phyloP scores from a whole-genome alignment of 2,113 vertebrate genomes.

The Sinocyclocheilus grahami region DNA sequence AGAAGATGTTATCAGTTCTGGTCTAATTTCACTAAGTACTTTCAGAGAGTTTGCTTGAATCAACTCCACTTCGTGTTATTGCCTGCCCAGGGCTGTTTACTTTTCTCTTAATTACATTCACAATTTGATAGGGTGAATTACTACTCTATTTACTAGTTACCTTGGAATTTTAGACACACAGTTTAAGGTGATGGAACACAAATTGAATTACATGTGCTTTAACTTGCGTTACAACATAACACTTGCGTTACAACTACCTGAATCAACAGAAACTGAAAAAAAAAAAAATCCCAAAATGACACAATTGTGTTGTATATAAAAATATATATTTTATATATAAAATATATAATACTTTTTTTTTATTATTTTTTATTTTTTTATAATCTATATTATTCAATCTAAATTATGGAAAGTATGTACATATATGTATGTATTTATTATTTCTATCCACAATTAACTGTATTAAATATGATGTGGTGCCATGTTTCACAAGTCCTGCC shows the following conservation, averaged over 20 bases:
- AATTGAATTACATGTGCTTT: conserved; percentile 33
- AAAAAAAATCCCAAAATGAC: background rate
- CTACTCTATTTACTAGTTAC: conserved; percentile 39
- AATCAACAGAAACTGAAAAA: background rate
- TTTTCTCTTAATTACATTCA: conserved; percentile 54
- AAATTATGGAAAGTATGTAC: no score
- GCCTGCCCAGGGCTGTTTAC: conserved; percentile 55
- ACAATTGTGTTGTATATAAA: background rate
- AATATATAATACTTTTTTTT: no score
- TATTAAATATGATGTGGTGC: background rate
- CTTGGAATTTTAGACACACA: conserved; percentile 44
- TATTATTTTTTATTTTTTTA: no score
- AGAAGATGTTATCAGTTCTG: conserved; percentile 74
- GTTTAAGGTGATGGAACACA: conserved; percentile 13
- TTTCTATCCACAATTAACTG: background rate
- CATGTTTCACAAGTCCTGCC: background rate
- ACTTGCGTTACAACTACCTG: background rate
- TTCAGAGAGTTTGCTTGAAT: conserved; percentile 51
- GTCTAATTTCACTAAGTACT: conserved; percentile 66
- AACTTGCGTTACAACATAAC: conserved; percentile 3
- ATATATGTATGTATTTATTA: background rate
- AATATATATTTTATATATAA: no score
- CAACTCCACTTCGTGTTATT: conserved; percentile 54
- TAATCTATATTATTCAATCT: no score
- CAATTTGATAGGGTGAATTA: conserved; percentile 54